Conservation (phyloP, 2,113 vertebrate species). For the Callospermophilus lateralis region DNA sequence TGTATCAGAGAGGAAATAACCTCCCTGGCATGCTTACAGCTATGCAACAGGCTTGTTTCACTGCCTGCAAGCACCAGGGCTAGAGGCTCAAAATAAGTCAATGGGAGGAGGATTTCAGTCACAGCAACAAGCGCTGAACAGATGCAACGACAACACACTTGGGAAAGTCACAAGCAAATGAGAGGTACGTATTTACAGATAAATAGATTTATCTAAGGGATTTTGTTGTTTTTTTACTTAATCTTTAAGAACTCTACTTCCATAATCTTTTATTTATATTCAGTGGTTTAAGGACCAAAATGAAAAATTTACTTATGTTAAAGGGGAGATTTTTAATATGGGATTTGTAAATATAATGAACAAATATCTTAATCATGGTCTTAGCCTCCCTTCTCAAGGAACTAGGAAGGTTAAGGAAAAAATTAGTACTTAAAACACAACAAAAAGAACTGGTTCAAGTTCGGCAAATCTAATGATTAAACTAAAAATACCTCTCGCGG, state of each 20-base stretch:
- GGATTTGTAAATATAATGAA: conserved; percentile 53
- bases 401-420: conserved; percentile 11
- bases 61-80: conserved; percentile 69
- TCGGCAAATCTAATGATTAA: conserved; percentile 27
- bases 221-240: not conserved
- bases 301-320: conserved; percentile 59
- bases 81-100: conserved; percentile 72
- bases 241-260: conserved; percentile 64
- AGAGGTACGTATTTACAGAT: conserved; percentile 19
- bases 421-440: conserved; percentile 21
- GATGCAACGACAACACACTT: not conserved
- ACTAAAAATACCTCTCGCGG: not conserved
- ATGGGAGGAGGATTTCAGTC: conserved; percentile 63
- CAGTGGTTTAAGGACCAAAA: conserved; percentile 53
- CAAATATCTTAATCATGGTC: conserved; percentile 53
- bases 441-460: conserved; percentile 45
- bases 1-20: conserved; percentile 75
- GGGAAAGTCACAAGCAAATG: not conserved
- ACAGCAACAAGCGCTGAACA: not conserved
- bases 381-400: not conserved
- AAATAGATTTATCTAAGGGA: conserved; percentile 7
- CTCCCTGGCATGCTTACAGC: conserved; percentile 76
- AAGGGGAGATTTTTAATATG: conserved; percentile 20
- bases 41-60: conserved; percentile 66
- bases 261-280: conserved; percentile 55